Evolutionary conservation across 1,140 invertebrate species (phyloP), one percentile per base, ranked within the genome.

Genomic region (Zaprionus tsacasi): DNA sequence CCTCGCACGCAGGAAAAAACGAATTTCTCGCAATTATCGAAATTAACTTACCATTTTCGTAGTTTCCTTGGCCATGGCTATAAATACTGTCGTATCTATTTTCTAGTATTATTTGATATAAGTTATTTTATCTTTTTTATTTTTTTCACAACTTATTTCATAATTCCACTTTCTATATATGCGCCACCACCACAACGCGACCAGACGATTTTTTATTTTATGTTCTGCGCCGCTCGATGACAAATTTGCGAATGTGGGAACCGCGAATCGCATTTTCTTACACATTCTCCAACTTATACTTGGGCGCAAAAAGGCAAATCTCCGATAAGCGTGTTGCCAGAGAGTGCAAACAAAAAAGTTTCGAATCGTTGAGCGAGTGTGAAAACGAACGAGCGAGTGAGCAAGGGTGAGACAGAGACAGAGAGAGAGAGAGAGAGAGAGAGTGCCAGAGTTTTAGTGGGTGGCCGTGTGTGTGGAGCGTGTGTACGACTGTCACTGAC

Each of bases 271-370:
- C 69, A 74, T 66, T 79, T 70, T 77, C 69, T 79, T 79, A 71
- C 21, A 60, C 63, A 58, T 82, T 87, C 76, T 71, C 66, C 59
- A 64, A 70, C 76, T 82, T 70, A 76, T 67, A 70, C 36, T 30
- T 35, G 38, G 17, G 77, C 79, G 78, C 58, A 75, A 65, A 80
- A 87, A 87, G 70, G 82, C 81, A 87, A 87, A 86, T 87, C 74
- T 86, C 50, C 85, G 82, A 86, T 86, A 86, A 81, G 63, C 68
- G 76, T 57, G 68, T 86, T 81, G 69, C 65, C 71, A 50, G 78
- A 86, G 76, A 63, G 71, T 40, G 50, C 61, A 70, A 56, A 35
- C 59, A 76, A 57, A 76, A 70, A 71, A 80, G 68, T 66, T 66
- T 43, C 52, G 17, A 43, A 40, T 50, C 25, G 10, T 35, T 8